Percentiles rank a stretch among this genome's conserved stretches.
phyloP scores from a whole-genome alignment of 1,140 invertebrate species.

The Aphelenchoides avenae region DNA sequence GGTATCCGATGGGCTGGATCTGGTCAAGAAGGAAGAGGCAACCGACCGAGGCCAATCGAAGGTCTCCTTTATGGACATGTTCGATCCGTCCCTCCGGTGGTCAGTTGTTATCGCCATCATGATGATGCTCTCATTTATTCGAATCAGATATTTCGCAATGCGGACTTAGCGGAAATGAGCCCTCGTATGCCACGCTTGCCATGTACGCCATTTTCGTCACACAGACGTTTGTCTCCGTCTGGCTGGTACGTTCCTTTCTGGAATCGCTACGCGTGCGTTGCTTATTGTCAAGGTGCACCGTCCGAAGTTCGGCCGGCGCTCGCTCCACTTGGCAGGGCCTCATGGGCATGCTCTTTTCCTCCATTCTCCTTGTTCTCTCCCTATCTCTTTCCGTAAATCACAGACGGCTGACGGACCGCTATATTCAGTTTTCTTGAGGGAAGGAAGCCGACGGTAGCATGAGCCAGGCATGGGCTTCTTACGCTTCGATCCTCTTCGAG shows the following conservation, averaged over 20 bases:
- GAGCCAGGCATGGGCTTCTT: conserved; percentile 48
- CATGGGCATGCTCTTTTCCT: conserved; percentile 53
- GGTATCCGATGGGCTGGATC: too few species aligned
- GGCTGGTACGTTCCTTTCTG: conserved; percentile 65
- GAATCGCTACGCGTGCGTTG: not conserved
- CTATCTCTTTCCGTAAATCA: conserved; percentile 39
- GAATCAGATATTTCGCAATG: too few species aligned
- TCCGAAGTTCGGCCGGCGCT: conserved; percentile 58
- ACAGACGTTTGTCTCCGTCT: conserved; percentile 77
- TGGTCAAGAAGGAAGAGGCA: too few species aligned
- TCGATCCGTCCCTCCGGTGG: too few species aligned
- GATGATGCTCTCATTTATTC: too few species aligned
- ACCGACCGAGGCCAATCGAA: too few species aligned
- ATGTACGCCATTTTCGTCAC: conserved; percentile 80
- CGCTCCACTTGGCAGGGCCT: conserved; percentile 64
- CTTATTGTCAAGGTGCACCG: too few species aligned
- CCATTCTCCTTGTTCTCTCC: conserved; percentile 47
- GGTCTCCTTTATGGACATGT: too few species aligned
- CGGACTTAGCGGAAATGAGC: too few species aligned
- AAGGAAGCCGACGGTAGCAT: too few species aligned
- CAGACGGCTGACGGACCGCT: conserved; percentile 4
- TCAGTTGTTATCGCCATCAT: too few species aligned
- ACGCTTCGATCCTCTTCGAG: conserved; percentile 55
- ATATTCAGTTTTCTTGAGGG: not conserved
- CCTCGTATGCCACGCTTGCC: conserved; percentile 81